Conservation (phyloP, 2,888 invertebrate species). For the Cerceris rybyensis region DNA sequence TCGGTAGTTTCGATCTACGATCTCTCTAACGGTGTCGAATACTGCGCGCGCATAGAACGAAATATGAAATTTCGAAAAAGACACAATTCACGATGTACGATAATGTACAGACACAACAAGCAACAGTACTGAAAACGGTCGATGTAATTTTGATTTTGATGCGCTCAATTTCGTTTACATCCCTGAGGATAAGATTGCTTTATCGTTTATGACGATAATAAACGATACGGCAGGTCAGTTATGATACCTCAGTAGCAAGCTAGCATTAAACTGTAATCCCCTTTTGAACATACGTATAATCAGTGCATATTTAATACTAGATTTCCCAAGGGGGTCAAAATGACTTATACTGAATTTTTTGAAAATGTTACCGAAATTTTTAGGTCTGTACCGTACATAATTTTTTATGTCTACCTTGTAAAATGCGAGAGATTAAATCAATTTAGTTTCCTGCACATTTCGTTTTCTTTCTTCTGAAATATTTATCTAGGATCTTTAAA, state of each 20-base stretch:
- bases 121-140: constrained; percentile 6
- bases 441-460: too few species aligned
- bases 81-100: constrained; percentile 13
- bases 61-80: constrained; percentile 32
- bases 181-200: constrained; percentile 47
- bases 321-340: too few species aligned
- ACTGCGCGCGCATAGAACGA: constrained; percentile 4
- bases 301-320: not conserved
- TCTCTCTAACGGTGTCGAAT: constrained; percentile 54
- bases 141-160: not conserved
- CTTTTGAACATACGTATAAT: not conserved
- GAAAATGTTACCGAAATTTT: too few species aligned
- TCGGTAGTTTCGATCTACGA: constrained; percentile 65
- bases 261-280: constrained; percentile 48
- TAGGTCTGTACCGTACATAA: too few species aligned
- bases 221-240: constrained; percentile 55
- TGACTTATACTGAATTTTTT: too few species aligned
- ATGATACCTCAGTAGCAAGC: constrained; percentile 38
- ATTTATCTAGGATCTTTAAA: too few species aligned
- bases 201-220: constrained; percentile 64
- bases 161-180: constrained; percentile 12
- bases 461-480: too few species aligned
- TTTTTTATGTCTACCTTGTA: too few species aligned
- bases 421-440: too few species aligned
- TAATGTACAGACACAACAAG: constrained; percentile 2